phyloP scores from a whole-genome alignment of 1,140 invertebrate genomes.

The Asobara japonica region DNA sequence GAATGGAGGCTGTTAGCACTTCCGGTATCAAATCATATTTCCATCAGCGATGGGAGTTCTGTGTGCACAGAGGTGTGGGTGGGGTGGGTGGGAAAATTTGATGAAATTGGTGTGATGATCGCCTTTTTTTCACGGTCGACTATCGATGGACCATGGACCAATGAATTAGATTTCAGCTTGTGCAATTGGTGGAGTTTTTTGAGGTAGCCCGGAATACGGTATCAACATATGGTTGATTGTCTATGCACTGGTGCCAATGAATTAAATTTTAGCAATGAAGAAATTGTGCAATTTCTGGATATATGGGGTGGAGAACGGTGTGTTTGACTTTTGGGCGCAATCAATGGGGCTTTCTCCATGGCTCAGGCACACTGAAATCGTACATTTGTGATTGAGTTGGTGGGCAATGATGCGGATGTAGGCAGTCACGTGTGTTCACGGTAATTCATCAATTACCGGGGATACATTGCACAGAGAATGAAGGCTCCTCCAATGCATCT shows the following conservation, averaged over 20 bases:
- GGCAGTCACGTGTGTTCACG: background rate
- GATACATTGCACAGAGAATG: background rate
- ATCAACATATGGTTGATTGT: no score
- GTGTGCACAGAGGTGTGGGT: background rate
- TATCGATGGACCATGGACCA: background rate
- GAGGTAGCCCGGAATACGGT: no score
- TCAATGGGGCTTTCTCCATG: no score
- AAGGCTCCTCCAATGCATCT: background rate
- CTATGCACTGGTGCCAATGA: no score
- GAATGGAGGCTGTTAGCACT: background rate
- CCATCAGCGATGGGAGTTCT: background rate
- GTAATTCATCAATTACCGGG: conserved; percentile 8
- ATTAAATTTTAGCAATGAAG: no score
- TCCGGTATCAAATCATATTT: background rate
- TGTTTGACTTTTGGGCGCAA: background rate
- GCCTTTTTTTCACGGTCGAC: background rate
- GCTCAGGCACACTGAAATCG: background rate
- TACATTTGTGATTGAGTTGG: background rate
- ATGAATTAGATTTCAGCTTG: background rate
- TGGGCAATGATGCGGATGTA: background rate
- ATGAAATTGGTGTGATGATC: background rate
- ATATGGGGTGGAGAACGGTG: no score
- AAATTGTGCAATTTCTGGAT: no score
- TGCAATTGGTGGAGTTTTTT: background rate
- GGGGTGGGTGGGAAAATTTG: no score